Conservation (phyloP, 1,140 invertebrate genomes). For the Hylaeus volcanicus region DNA sequence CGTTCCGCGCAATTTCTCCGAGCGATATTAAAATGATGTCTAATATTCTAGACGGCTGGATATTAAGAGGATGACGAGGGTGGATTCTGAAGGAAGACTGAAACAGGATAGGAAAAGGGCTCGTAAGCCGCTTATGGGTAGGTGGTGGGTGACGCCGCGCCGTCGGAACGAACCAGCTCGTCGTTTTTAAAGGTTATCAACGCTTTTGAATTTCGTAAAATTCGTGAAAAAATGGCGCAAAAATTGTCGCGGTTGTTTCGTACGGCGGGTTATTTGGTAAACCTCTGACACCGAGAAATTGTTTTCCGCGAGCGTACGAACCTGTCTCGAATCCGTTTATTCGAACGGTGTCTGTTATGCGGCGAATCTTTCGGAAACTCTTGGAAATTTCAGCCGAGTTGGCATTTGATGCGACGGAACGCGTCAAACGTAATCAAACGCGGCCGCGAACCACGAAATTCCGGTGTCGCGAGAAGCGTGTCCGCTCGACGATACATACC, state of each 20-base stretch:
- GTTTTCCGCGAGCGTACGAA: too few relatives aligned
- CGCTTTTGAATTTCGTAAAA: not conserved
- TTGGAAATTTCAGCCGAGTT: not conserved
- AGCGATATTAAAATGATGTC: constrained; percentile 36
- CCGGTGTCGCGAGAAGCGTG: not conserved
- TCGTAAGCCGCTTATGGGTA: constrained; percentile 56
- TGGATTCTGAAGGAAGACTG: constrained; percentile 14
- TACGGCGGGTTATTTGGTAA: too few relatives aligned
- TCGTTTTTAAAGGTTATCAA: not conserved
- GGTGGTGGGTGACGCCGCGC: not conserved
- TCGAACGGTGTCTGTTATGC: not conserved
- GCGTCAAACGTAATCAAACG: constrained; percentile 9
- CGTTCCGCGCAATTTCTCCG: constrained; percentile 17
- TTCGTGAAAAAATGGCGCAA: too few relatives aligned
- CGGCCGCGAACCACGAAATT: not conserved
- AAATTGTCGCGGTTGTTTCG: too few relatives aligned
- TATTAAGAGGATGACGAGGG: constrained; percentile 37
- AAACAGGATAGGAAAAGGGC: constrained; percentile 18
- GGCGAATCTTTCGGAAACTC: not conserved
- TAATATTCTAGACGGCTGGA: constrained; percentile 13
- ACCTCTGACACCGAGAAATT: too few relatives aligned
- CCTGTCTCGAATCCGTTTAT: too few relatives aligned
- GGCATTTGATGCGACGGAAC: not conserved
- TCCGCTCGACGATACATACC: not conserved
- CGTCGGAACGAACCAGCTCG: constrained; percentile 6